Base-by-base conservation (phyloP, 2,888 invertebrate species). In the Macaria notata region DNA sequence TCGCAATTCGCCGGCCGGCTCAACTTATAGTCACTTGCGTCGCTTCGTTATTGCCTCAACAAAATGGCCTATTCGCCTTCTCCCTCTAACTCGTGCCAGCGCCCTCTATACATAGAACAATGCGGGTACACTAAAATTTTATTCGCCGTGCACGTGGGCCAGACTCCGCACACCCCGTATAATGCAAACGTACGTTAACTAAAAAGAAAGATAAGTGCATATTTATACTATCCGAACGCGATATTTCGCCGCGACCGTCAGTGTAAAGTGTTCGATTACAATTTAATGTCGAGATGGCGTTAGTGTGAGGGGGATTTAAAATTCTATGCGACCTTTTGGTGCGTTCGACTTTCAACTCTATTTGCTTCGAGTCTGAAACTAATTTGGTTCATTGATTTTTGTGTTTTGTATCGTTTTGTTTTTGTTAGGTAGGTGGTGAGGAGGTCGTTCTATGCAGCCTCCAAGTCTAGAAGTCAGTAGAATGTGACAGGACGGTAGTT, bases 131-230 rank as follows among this genome's bases (percentile, higher is more conserved):
- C 83, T 90, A 90, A 91, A 90, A 90, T 89, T 90, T 91, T 91
- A 90, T 89, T 88, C 85, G 81, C 73, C 76, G 78, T 84, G 84
- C 90, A 90, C 89, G 89, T 90, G 89, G 84, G 73, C 74, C 74
- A 72, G 78, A 75, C 73, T 66, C 69, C 8, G 41, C 41, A 9
- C 41, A 72, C 77, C 79, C 84, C 86, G 88, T 86, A 89, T 90
- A 85, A 91, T 90, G 87, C 88, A 86, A 81, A 77, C 79, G 83
- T 83, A 86, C 84, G 85, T 86, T 84, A 86, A 84, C 87, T 88
- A 88, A 89, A 89, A 89, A 88, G 87, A 88, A 87, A 88, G 89
- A 89, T 89, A 90, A 88, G 84, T 84, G 84, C 87, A 88, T 90
- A 90, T 91, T 90, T 91, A 91, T 89, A 85, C 88, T 79, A 84